These are phyloP conservation scores for Lutjanus argentimaculatus DNA, from an alignment of 2,797 vertebrate genomes.

Conservation along the genomic window DNA sequence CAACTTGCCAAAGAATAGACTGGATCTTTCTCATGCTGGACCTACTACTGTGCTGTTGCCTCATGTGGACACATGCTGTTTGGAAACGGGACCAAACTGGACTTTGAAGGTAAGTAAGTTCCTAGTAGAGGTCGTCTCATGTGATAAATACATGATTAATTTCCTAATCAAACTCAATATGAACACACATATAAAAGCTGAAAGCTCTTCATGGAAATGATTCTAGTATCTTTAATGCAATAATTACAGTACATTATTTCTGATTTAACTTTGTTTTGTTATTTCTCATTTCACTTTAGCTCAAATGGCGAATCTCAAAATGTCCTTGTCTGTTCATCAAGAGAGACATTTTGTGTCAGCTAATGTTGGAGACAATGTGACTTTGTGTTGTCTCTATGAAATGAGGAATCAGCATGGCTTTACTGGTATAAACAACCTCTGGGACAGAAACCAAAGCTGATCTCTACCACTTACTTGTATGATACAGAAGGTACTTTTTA, in stretches of 20 bases:
- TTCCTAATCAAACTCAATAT: no score
- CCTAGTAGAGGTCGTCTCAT: no score
- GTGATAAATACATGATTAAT: no score
- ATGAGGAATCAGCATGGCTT: not conserved
- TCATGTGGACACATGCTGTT: no score
- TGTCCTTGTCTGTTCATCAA: not conserved
- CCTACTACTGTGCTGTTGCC: no score
- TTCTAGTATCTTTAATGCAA: not conserved
- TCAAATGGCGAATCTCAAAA: not conserved
- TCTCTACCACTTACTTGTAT: not conserved
- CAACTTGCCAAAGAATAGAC: no score
- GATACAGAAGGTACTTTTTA: no score
- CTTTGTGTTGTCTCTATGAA: not conserved
- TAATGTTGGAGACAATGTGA: not conserved
- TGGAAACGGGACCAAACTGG: no score
- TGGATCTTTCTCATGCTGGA: no score
- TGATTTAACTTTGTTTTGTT: not conserved
- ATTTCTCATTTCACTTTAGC: not conserved
- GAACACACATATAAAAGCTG: no score
- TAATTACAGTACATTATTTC: accelerated
- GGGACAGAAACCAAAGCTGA: not conserved
- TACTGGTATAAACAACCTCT: slow-evolving; percentile 23
- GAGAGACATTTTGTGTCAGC: slow-evolving; percentile 1
- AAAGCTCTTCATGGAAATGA: not conserved
- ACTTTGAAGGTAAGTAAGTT: no score